Evolutionary conservation across 1,140 invertebrate genomes (phyloP).

Genomic region (Megathymus violae): DNA sequence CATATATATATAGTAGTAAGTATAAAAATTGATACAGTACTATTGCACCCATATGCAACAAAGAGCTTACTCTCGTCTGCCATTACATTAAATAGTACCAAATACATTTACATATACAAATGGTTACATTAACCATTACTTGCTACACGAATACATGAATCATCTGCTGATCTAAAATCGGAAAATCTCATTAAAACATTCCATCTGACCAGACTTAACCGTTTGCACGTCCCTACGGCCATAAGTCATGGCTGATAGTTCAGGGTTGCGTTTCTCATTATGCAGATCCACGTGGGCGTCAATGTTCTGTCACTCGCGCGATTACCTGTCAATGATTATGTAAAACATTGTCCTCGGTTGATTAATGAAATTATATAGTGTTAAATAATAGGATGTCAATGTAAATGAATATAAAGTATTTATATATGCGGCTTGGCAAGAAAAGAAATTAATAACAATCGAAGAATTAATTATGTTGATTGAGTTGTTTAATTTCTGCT

Average conservation of each 20-base stretch:
- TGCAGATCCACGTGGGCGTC: slow-evolving; percentile 40
- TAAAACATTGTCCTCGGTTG: slow-evolving; percentile 41
- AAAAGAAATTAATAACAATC: not conserved
- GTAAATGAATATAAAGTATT: slow-evolving; percentile 10
- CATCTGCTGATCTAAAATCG: slow-evolving; percentile 19
- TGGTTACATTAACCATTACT: slow-evolving; percentile 8
- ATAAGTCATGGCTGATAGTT: slow-evolving; percentile 42
- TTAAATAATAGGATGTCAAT: slow-evolving; percentile 40
- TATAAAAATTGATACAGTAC: too few species aligned
- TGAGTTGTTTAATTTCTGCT: too few species aligned
- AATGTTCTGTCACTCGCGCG: slow-evolving; percentile 31
- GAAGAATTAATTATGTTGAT: too few species aligned
- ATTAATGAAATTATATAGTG: slow-evolving; percentile 34
- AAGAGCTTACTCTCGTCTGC: too few species aligned
- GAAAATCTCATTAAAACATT: slow-evolving; percentile 26
- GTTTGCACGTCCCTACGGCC: slow-evolving; percentile 20
- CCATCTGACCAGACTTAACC: slow-evolving; percentile 21
- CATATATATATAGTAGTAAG: too few species aligned
- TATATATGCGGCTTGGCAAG: not conserved
- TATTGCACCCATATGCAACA: too few species aligned
- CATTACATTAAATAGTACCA: too few species aligned
- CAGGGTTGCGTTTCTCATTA: slow-evolving; percentile 43
- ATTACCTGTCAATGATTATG: slow-evolving; percentile 46
- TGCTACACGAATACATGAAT: slow-evolving; percentile 16
- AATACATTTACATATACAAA: not conserved